These are phyloP conservation scores for Pagrus major DNA, from an alignment of 2,113 vertebrate genomes.

Conservation along the genomic window DNA sequence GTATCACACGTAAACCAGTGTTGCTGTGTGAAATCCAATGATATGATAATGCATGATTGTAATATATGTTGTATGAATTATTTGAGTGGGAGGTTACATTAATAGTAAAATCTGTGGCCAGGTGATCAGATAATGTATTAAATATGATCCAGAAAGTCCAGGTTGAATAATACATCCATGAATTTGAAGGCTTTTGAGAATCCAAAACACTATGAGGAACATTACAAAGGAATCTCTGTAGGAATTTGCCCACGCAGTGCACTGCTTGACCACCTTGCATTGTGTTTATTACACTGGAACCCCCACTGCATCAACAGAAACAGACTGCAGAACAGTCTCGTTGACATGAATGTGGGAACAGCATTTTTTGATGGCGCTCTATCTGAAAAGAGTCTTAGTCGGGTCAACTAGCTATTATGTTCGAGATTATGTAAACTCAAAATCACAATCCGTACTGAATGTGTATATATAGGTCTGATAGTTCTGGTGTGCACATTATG, in stretches of 20 bases:
- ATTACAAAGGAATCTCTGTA: slow-evolving; percentile 1
- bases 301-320: neutral
- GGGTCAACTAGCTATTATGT: neutral
- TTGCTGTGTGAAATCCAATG: neutral
- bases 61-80: slow-evolving; percentile 15
- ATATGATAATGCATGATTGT: slow-evolving; percentile 2
- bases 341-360: neutral
- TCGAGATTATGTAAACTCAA: neutral
- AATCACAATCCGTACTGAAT: neutral
- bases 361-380: neutral
- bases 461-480: neutral
- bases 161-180: slow-evolving; percentile 7
- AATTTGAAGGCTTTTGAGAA: neutral
- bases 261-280: neutral
- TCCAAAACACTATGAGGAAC: neutral
- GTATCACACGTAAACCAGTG: neutral
- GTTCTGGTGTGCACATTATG: neutral
- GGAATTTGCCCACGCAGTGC: neutral
- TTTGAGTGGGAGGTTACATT: slow-evolving; percentile 16
- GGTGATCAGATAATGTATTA: slow-evolving; percentile 30
- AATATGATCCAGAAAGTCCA: slow-evolving; percentile 31
- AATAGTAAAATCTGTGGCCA: slow-evolving; percentile 17
- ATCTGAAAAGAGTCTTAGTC: neutral
- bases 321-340: neutral
- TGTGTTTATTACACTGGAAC: neutral